Evolutionary conservation across 2,888 invertebrate genomes (phyloP), one percentile per base, ranked within the genome.

Genomic region (Sipha maydis): DNA sequence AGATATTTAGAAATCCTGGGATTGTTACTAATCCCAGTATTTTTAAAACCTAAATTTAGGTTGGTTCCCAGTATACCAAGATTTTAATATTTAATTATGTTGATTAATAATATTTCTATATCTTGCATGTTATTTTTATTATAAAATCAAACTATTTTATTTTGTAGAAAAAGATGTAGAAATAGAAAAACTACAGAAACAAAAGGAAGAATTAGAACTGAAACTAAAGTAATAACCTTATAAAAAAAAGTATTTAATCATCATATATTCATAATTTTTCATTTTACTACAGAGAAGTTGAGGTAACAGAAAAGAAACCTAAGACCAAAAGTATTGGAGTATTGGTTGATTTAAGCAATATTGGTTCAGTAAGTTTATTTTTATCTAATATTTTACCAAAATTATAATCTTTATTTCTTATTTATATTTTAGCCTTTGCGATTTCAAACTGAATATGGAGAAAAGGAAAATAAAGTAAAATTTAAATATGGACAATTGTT

Each of bases 391-490:
- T 19, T n/a, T n/a, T 7, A 14, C n/a, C 3, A 28, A 21, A 75
- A 1, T 3, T 41, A 1, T 38, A 28, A n/a, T 67, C 8, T 31
- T 25, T n/a, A 31, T 67, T 41, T 84, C 7, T 38, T 34, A 56
- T n/a, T 69, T 9, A 71, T 85, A 14, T 28, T 67, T 14, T 69
- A 88, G 88, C 48, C 88, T n/a, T 28, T 80, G n/a, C 14, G 11
- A 54, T 21, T 14, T 11, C 8, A 48, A 48, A 9, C n/a, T 1
- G 14, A 48, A 41, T 7, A 1, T 11, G 88, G 67, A 82, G 67
- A 48, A 3, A 82, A 82, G 76, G 88, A 88, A 82, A 88, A 88
- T 75, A 31, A 76, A 82, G 86, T 86, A 79, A n/a, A n/a, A 28
- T n/a, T 25, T 54, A 38, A 75, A 21, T 31, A 17, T 25, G 38